Percentiles rank a stretch among this genome's conserved stretches.
phyloP scores from a whole-genome alignment of 2,888 invertebrate genomes.

The Pachycephus smyrnensis region DNA sequence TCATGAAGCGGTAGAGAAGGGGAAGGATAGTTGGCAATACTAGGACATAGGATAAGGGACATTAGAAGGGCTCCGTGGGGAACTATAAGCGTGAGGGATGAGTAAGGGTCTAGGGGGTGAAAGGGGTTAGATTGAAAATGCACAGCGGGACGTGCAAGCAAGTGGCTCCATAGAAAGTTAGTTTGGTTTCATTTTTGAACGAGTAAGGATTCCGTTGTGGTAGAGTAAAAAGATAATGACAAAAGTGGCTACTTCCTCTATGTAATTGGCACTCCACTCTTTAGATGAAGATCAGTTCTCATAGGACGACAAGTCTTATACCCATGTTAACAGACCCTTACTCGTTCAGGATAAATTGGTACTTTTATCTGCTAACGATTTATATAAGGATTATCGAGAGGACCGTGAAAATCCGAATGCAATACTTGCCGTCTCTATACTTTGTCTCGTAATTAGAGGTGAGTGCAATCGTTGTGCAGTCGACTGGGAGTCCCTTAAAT shows the following conservation, averaged over 20 bases:
- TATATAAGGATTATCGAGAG: not conserved
- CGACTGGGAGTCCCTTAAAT: not conserved
- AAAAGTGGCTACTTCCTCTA: not conserved
- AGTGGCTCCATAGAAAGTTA: not conserved
- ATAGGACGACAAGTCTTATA: not conserved
- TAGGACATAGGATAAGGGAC: not conserved
- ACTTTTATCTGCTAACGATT: not conserved
- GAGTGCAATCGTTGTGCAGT: not conserved
- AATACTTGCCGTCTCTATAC: not conserved
- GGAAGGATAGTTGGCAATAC: not conserved
- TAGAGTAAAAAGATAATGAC: not conserved
- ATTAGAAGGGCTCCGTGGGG: not conserved
- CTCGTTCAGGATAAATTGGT: not conserved
- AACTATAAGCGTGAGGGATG: not conserved
- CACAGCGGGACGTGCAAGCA: not conserved
- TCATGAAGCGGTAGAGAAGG: not conserved
- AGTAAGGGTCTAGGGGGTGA: not conserved
- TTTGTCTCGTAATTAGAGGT: not conserved
- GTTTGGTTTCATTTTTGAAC: not conserved
- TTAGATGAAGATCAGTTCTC: slow-evolving; percentile 23
- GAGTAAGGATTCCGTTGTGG: not conserved
- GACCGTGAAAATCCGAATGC: not conserved
- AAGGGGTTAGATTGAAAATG: not conserved
- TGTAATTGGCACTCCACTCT: slow-evolving; percentile 27
- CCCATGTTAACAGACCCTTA: not conserved